Evolutionary conservation across 2,797 vertebrate species (phyloP).

Genomic region (Cynodonichthys magdalenae): DNA sequence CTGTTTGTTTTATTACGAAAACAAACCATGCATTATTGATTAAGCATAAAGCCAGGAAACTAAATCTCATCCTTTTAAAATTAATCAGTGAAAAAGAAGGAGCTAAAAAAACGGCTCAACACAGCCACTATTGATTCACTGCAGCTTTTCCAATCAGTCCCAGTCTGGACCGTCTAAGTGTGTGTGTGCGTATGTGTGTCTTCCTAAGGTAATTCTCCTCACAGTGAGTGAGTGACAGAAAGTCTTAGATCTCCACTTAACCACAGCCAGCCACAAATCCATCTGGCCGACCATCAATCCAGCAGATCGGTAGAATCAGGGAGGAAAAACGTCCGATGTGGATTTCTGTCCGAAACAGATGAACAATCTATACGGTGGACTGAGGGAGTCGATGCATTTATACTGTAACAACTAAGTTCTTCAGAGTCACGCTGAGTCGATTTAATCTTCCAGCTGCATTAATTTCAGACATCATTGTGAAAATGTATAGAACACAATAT

Average conservation of each 20-base stretch:
- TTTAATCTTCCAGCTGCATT: not conserved
- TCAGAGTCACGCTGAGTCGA: not conserved
- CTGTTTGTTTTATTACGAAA: not conserved
- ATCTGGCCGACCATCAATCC: constrained; percentile 46
- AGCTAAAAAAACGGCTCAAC: constrained; percentile 36
- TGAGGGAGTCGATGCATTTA: constrained; percentile 29
- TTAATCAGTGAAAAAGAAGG: constrained; percentile 39
- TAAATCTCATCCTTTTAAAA: not conserved
- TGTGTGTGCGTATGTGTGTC: constrained; percentile 37
- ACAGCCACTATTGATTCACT: constrained; percentile 59
- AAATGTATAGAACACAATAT: not conserved
- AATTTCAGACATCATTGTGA: not conserved
- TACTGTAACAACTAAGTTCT: constrained; percentile 14
- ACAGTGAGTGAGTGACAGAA: constrained; percentile 59
- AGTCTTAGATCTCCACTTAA: constrained; percentile 63
- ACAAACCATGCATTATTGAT: not conserved
- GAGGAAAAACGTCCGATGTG: constrained; percentile 44
- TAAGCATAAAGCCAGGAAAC: not conserved
- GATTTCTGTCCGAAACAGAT: constrained; percentile 30
- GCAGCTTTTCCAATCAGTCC: constrained; percentile 61
- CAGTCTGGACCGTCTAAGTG: constrained; percentile 50
- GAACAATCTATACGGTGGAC: constrained; percentile 40
- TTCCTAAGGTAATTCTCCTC: constrained; percentile 48
- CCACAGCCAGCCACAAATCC: constrained; percentile 57
- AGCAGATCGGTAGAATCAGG: constrained; percentile 34